Evolutionary conservation across 2,797 vertebrate species (phyloP).

Genomic region (Chaetodon trifasciatus): DNA sequence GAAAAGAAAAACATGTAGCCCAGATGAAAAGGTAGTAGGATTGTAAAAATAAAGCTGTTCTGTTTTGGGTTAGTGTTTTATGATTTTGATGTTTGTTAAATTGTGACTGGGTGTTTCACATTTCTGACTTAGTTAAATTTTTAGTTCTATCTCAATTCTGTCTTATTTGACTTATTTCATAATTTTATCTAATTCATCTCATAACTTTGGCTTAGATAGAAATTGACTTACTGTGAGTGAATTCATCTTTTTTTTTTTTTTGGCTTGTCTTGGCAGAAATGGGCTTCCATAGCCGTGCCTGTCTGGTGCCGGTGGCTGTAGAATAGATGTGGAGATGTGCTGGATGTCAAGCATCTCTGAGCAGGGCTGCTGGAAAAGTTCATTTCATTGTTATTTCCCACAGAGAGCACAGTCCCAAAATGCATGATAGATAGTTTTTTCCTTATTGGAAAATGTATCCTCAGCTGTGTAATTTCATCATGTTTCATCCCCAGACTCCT

Average conservation of each 20-base stretch:
- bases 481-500: not conserved
- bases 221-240: not conserved
- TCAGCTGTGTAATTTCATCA: not conserved
- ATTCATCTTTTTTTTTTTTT: not conserved
- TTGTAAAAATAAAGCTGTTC: too few species aligned
- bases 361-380: conserved; percentile 1
- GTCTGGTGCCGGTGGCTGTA: not conserved
- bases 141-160: too few species aligned
- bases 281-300: not conserved
- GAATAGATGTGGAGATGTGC: not conserved
- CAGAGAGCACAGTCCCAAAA: not conserved
- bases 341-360: not conserved
- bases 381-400: not conserved
- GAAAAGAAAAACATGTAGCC: too few species aligned
- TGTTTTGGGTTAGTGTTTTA: too few species aligned
- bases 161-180: not conserved
- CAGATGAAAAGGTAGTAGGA: too few species aligned
- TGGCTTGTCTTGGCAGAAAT: not conserved
- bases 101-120: too few species aligned
- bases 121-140: too few species aligned
- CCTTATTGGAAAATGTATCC: not conserved
- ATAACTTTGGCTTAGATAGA: too few species aligned
- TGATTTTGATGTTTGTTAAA: too few species aligned
- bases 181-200: not conserved
- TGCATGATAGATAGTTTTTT: not conserved